phyloP scores from a whole-genome alignment of 2,113 vertebrate species.

The Solea solea region DNA sequence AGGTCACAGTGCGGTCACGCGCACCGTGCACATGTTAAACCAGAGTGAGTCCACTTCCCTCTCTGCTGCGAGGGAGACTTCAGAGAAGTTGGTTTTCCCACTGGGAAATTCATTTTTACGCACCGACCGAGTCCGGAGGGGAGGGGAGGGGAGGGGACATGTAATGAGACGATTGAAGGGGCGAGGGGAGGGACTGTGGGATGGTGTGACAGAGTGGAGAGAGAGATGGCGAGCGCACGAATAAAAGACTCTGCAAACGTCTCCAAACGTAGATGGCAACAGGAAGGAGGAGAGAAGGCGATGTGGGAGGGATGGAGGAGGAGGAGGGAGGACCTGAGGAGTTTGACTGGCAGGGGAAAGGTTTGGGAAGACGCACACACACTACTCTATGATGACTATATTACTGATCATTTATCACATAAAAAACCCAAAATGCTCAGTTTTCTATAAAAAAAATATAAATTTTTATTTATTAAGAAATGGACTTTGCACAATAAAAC shows the following conservation, averaged over 20 bases:
- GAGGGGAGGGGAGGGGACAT: background rate
- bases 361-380: background rate
- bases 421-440: no score
- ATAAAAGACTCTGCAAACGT: slow-evolving; percentile 46
- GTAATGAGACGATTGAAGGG: slow-evolving; percentile 3
- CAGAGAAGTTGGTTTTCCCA: slow-evolving; percentile 13
- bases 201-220: slow-evolving; percentile 69
- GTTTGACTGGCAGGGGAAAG: slow-evolving; percentile 41
- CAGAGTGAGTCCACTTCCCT: background rate
- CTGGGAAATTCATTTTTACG: slow-evolving; percentile 15
- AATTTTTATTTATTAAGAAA: no score
- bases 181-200: slow-evolving; percentile 56
- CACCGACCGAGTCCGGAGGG: background rate
- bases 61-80: slow-evolving; percentile 23
- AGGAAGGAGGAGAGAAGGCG: slow-evolving; percentile 46
- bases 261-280: slow-evolving; percentile 41
- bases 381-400: no score
- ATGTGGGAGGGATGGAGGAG: slow-evolving; percentile 22
- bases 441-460: no score
- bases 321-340: slow-evolving; percentile 27
- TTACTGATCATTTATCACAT: no score
- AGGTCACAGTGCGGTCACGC: slow-evolving; percentile 2
- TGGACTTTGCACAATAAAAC: no score
- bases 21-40: background rate
- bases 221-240: slow-evolving; percentile 43